A percentile compares a stretch with the other conserved stretches of the same genome.
These are phyloP conservation scores for Aphaenogaster ashmeadi DNA, from an alignment of 1,140 invertebrate species.

Conservation along the genomic window DNA sequence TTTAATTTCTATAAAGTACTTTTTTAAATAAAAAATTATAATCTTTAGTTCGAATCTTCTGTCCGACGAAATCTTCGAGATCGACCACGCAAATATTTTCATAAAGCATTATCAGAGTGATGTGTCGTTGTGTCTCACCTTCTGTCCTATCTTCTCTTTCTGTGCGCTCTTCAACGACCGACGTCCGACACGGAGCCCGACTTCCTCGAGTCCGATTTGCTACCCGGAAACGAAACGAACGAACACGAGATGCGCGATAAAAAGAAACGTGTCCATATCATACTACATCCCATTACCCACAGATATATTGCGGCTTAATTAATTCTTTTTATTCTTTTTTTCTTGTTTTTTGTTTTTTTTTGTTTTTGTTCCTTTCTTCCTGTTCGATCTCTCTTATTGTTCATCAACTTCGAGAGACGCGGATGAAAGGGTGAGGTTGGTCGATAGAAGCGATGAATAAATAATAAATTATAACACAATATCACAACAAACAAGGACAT, in stretches of 20 bases:
- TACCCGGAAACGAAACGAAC: conserved; percentile 35
- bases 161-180: conserved; percentile 75
- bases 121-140: conserved; percentile 65
- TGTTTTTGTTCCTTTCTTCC: not conserved
- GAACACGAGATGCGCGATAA: conserved; percentile 5
- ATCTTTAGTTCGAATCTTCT: not conserved
- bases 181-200: conserved; percentile 75
- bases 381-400: conserved; percentile 47
- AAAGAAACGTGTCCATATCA: conserved; percentile 23
- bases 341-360: conserved; percentile 28
- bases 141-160: conserved; percentile 74
- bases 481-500: conserved; percentile 77
- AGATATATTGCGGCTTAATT: conserved; percentile 29
- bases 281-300: conserved; percentile 46
- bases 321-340: conserved; percentile 18
- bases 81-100: conserved; percentile 19
- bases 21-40: not conserved
- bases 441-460: conserved; percentile 46
- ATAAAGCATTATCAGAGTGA: conserved; percentile 54
- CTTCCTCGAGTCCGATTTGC: conserved; percentile 78
- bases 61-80: not conserved
- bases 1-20: not conserved
- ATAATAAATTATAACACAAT: conserved; percentile 37
- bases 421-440: conserved; percentile 75
- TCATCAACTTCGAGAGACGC: conserved; percentile 55